Base-by-base conservation (phyloP, 2,888 invertebrate species). In the Odontothrips loti region DNA sequence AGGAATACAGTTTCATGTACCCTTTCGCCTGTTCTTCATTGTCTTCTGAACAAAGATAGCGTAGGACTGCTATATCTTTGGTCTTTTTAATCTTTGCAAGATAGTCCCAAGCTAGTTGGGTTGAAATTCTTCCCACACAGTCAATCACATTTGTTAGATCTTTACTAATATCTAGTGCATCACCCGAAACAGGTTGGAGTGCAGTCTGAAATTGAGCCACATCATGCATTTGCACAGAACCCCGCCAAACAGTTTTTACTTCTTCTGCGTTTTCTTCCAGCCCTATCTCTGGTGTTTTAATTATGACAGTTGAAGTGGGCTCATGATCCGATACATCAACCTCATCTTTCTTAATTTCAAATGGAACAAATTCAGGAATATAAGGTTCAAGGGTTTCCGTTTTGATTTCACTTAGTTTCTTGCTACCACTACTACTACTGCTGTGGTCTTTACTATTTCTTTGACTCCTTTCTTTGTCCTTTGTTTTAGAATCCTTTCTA, bases 211-310 rank as follows among this genome's bases (percentile, higher is more conserved):
- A 96, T 84, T 95, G 93, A 0, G 96, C 94, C 0, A 97, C 95
- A 86, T 97, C 97, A 10, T 94, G 93, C 96, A 97, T 97, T 85
- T 93, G 94, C 11, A 97, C 92, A 83, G 92, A 93, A 1, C 97
- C 97, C 82, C 92, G 93, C 96, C 96, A 96, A 48, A 93, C 90
- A 0, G 90, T 89, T 0, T 89, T 88, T 0, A 88, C 86, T 0
- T 89, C 86, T 82, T 87, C 87, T 10, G 27, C 11, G 11, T 89
- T 89, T 47, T 86, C 86, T 43, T 85, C 84, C 20, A 84, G 83
- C 8, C 83, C 82, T 79, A 81, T 84, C 4, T 86, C 85, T 80
- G 85, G 85, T 51, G 85, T 85, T 81, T 91, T 90, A 78, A 92
- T 92, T 0, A 89, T 91, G 6, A 95, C 94, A 10, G 95, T 95